Percentiles rank a stretch among this genome's conserved stretches.
phyloP scores from a whole-genome alignment of 2,113 vertebrate genomes.

The Oreochromis tanganicae region DNA sequence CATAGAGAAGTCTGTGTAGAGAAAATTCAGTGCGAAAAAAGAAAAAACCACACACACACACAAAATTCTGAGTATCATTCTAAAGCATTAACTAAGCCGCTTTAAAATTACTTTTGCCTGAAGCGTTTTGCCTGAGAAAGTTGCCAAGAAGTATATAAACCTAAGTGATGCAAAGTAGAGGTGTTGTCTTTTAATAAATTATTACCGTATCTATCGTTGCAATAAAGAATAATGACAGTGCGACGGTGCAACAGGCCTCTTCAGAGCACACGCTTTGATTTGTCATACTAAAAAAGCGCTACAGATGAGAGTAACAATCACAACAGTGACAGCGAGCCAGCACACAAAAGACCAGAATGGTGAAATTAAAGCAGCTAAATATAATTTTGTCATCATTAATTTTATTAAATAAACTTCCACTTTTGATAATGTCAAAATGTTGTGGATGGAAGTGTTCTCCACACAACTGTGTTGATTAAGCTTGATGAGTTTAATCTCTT shows the following conservation, averaged over 20 bases:
- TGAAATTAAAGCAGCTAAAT: not conserved
- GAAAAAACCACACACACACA: not conserved
- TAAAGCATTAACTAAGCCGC: not conserved
- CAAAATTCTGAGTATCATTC: not conserved
- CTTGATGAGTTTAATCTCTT: not conserved
- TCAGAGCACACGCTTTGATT: not conserved
- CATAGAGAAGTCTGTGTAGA: not conserved
- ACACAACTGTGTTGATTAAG: not conserved
- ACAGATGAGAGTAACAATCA: not conserved
- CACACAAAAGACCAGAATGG: not conserved
- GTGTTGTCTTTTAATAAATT: not conserved
- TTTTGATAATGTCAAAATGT: not conserved
- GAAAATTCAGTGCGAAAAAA: not conserved
- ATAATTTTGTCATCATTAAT: not conserved
- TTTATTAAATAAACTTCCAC: not conserved
- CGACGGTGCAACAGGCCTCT: not conserved
- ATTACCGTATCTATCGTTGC: not conserved
- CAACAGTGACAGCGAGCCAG: not conserved
- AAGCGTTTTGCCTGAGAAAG: not conserved
- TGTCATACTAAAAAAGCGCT: not conserved
- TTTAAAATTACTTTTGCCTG: not conserved
- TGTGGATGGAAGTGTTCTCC: not conserved
- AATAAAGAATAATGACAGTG: not conserved
- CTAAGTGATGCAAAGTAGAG: not conserved
- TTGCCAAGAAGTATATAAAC: not conserved